Evolutionary conservation across 1,140 invertebrate genomes (phyloP).

Genomic region (Hydropsyche tenuis): DNA sequence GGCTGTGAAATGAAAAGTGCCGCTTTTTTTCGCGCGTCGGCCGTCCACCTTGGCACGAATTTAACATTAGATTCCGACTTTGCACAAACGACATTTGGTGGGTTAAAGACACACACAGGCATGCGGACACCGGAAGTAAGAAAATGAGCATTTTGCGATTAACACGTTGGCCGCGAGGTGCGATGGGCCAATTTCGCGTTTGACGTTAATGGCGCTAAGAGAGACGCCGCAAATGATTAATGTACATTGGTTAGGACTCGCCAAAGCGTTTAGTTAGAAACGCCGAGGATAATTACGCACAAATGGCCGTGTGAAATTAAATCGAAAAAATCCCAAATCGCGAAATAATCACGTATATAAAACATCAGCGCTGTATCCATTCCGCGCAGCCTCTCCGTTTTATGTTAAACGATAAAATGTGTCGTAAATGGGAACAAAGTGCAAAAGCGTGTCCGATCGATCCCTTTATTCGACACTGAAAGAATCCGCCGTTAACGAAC

Average conservation of each 20-base stretch:
- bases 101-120: too few species aligned
- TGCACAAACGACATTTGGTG: too few species aligned
- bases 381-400: not conserved
- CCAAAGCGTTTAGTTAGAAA: too few species aligned
- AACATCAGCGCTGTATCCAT: too few species aligned
- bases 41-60: constrained; percentile 42
- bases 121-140: too few species aligned
- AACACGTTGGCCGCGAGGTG: constrained; percentile 9
- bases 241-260: not conserved
- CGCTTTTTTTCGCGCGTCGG: not conserved
- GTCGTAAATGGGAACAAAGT: constrained; percentile 26
- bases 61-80: not conserved
- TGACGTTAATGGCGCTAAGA: constrained; percentile 22
- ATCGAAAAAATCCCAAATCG: too few species aligned
- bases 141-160: constrained; percentile 1
- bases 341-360: too few species aligned
- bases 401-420: constrained; percentile 28
- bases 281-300: too few species aligned
- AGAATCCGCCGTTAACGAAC: not conserved
- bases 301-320: too few species aligned
- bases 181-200: constrained; percentile 13
- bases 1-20: too few species aligned
- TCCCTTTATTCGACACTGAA: constrained; percentile 7
- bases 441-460: constrained; percentile 23
- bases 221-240: constrained; percentile 13